Evolutionary conservation across 30 jellyfish, hydroid and myxozoan genomes (phyloP).

Genomic region (Catostylus mosaicus): DNA sequence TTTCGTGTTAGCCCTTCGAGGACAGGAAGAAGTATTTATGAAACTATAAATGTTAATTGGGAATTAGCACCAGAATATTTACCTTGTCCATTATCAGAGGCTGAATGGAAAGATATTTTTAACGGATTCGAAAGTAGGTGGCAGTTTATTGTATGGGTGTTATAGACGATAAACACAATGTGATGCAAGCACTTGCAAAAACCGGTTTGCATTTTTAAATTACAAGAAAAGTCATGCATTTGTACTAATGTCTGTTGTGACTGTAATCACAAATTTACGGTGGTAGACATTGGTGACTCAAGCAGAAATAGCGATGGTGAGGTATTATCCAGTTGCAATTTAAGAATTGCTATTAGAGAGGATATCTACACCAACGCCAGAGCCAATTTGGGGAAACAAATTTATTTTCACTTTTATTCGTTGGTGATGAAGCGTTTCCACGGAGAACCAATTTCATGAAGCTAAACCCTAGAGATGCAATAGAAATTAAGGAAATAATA

Average conservation of each 20-base stretch:
- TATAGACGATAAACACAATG: too few species aligned
- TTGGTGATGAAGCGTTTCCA: too few species aligned
- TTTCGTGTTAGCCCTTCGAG: constrained; percentile 4
- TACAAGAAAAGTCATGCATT: constrained; percentile 23
- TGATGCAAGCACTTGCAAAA: constrained; percentile 24
- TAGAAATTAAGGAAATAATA: background rate
- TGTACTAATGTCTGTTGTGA: constrained; percentile 48
- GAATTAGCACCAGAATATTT: too few species aligned
- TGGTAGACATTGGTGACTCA: constrained; percentile 51
- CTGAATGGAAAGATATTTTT: too few species aligned
- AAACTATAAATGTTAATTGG: too few species aligned
- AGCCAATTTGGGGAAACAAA: background rate
- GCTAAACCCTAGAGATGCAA: background rate
- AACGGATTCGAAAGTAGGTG: too few species aligned
- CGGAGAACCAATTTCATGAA: too few species aligned
- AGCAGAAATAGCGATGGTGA: constrained; percentile 59
- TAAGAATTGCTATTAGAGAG: background rate
- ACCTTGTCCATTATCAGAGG: too few species aligned
- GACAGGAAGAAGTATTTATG: background rate
- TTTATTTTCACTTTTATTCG: background rate
- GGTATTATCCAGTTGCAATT: constrained; percentile 1
- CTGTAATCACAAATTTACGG: constrained; percentile 2
- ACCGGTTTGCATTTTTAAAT: constrained; percentile 1
- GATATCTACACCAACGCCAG: background rate
- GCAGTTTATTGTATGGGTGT: too few species aligned